These are phyloP conservation scores for Mesoclemmys tuberculata DNA, from an alignment of 2,113 vertebrate species.

Conservation along the genomic window DNA sequence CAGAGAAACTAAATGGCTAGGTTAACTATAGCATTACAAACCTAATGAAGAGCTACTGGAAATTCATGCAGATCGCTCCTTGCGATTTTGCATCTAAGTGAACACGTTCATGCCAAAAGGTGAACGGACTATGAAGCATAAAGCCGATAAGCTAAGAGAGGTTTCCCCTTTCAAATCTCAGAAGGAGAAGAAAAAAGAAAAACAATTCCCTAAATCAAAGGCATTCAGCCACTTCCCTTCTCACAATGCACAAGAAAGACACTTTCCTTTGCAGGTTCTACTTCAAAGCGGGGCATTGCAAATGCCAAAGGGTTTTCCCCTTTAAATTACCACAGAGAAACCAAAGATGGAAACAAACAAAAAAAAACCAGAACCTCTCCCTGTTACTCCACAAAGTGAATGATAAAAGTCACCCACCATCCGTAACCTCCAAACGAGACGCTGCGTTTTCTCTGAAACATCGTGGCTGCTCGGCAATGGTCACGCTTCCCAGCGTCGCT, in stretches of 20 bases:
- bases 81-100: fast-evolving
- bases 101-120: fast-evolving
- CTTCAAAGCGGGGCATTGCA: background rate
- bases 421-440: slow-evolving; percentile 95
- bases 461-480: slow-evolving; percentile 33
- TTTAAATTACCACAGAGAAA: background rate
- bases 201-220: fast-evolving
- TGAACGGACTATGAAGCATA: background rate
- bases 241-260: background rate
- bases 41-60: fast-evolving
- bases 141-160: no score
- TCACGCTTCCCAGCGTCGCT: background rate
- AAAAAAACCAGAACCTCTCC: no score
- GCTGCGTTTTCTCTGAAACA: slow-evolving; percentile 93
- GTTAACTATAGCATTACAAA: fast-evolving
- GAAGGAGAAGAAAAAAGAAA: fast-evolving
- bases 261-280: background rate
- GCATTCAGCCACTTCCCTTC: background rate
- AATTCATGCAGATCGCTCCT: fast-evolving
- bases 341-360: background rate
- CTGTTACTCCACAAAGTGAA: background rate
- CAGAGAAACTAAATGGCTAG: background rate
- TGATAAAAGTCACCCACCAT: slow-evolving; percentile 84
- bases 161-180: background rate
- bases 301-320: background rate